Percentiles rank a stretch among this genome's conserved stretches.
phyloP scores from a whole-genome alignment of 2,888 invertebrate genomes.

The Xestia xanthographa region DNA sequence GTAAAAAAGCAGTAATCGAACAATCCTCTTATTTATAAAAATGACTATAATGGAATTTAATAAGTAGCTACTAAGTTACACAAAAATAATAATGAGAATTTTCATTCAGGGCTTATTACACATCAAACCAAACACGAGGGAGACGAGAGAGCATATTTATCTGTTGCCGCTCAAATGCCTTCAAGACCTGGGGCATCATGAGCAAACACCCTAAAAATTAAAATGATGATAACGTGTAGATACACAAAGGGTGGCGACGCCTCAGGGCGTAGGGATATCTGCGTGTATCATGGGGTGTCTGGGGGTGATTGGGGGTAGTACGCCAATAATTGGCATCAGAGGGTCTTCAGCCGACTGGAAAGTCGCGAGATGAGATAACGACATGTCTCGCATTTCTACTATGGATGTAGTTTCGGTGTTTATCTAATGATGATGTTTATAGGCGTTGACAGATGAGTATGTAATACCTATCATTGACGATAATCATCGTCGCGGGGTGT shows the following conservation, averaged over 20 bases:
- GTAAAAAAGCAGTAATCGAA: background rate
- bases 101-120: background rate
- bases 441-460: background rate
- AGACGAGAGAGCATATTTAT: slow-evolving; percentile 41
- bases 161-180: slow-evolving; percentile 50
- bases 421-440: slow-evolving; percentile 2
- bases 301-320: slow-evolving; percentile 11
- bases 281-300: slow-evolving; percentile 7
- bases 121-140: slow-evolving; percentile 1
- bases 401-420: slow-evolving; percentile 12
- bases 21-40: background rate
- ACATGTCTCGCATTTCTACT: slow-evolving; percentile 46
- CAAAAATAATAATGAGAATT: background rate
- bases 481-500: background rate
- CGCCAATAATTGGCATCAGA: slow-evolving; percentile 52
- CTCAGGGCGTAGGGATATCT: slow-evolving; percentile 26
- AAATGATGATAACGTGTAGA: slow-evolving; percentile 38
- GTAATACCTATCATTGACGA: background rate
- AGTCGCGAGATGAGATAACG: slow-evolving; percentile 48
- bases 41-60: too few species aligned
- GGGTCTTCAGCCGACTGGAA: slow-evolving; percentile 65
- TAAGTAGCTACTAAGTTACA: background rate
- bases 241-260: slow-evolving; percentile 42
- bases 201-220: slow-evolving; percentile 57
- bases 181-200: slow-evolving; percentile 41